Evolutionary conservation across 2,113 vertebrate species (phyloP).

Genomic region (Zapus hudsonius): DNA sequence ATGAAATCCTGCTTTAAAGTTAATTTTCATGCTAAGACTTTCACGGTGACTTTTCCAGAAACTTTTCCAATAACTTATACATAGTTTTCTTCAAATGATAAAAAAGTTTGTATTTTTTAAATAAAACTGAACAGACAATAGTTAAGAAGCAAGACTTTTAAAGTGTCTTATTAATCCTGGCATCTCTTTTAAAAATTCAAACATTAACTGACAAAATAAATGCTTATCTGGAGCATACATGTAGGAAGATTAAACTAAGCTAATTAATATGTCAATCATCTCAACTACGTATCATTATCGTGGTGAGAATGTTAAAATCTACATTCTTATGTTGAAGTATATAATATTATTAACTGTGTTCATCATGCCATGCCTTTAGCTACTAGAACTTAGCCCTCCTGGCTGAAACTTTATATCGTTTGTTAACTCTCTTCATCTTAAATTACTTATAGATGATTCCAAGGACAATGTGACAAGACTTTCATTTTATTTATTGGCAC

Average conservation of each 20-base stretch:
- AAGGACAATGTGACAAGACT: conserved; percentile 7
- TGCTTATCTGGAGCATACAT: background rate
- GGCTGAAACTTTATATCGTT: background rate
- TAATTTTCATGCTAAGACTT: conserved; percentile 42
- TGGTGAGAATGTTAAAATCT: background rate
- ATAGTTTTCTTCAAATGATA: background rate
- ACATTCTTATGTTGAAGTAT: background rate
- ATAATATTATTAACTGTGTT: background rate
- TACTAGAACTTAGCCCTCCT: background rate
- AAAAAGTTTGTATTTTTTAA: conserved; percentile 54
- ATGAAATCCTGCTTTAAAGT: conserved; percentile 17
- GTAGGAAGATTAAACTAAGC: background rate
- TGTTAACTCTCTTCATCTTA: conserved; percentile 24
- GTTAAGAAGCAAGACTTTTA: conserved; percentile 51
- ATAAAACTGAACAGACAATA: conserved; percentile 50
- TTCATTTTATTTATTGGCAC: conserved; percentile 44
- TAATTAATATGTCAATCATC: background rate
- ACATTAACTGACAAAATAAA: background rate
- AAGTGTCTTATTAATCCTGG: conserved; percentile 31
- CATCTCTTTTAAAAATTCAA: background rate
- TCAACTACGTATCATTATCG: background rate
- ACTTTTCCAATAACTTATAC: conserved; percentile 67
- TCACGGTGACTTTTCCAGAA: conserved; percentile 67
- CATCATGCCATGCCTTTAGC: background rate
- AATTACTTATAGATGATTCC: conserved; percentile 57